Evolutionary conservation across 2,888 invertebrate species (phyloP).

Genomic region (Melanargia galathea): DNA sequence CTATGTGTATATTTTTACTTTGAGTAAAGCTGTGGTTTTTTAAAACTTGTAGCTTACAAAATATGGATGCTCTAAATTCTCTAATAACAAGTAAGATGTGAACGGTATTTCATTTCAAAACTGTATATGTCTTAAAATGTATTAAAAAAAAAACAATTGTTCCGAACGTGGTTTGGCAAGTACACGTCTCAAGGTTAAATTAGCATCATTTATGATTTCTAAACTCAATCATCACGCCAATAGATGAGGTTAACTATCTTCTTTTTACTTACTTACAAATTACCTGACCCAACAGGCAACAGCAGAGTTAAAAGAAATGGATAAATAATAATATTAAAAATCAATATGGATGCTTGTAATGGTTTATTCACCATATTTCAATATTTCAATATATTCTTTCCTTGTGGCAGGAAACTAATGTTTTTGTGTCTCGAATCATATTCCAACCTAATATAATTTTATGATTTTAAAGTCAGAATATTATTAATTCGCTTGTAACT

Average conservation of each 20-base stretch:
- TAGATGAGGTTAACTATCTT: conserved; percentile 10
- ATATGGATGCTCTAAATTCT: neutral
- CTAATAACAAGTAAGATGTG: neutral
- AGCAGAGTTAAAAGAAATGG: conserved; percentile 27
- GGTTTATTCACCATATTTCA: too few relatives aligned
- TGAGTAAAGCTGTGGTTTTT: too few relatives aligned
- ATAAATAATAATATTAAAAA: conserved; percentile 50
- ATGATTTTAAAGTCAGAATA: neutral
- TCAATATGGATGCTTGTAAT: conserved; percentile 46
- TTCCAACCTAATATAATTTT: too few relatives aligned
- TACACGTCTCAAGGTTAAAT: conserved; percentile 22
- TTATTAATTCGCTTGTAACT: neutral
- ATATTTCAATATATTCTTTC: too few relatives aligned
- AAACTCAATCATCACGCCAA: conserved; percentile 17
- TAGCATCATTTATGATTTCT: conserved; percentile 25
- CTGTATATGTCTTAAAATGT: conserved; percentile 33
- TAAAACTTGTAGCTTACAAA: too few relatives aligned
- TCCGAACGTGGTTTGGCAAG: conserved; percentile 6
- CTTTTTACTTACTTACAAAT: conserved; percentile 13
- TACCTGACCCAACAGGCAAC: conserved; percentile 11
- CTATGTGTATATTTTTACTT: neutral
- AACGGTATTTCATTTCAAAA: neutral
- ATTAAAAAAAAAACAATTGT: conserved; percentile 31
- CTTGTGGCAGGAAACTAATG: too few relatives aligned
- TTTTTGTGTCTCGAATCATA: too few relatives aligned